Conservation (phyloP, 2,888 invertebrate species). For the Pheosia tremula region DNA sequence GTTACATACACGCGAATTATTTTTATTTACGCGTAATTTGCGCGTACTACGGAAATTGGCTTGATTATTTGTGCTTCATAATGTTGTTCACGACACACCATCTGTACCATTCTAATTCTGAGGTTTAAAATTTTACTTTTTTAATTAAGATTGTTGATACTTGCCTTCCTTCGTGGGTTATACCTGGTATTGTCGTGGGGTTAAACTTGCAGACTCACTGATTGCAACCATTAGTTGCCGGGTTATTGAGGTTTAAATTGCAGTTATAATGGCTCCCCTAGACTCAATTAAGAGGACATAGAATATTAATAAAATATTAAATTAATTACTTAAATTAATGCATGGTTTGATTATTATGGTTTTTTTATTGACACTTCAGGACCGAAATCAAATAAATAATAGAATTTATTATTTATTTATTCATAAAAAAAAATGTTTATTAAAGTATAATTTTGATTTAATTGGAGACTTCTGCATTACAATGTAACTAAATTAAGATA, state of each 20-base stretch:
- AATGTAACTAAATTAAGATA: too few species aligned
- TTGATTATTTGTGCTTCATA: too few species aligned
- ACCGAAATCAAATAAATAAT: too few species aligned
- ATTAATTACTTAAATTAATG: constrained; percentile 2
- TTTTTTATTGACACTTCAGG: not conserved
- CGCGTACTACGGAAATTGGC: too few species aligned
- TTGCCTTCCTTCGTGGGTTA: not conserved
- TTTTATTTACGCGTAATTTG: too few species aligned
- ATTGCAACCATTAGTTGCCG: constrained; percentile 27
- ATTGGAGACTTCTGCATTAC: too few species aligned
- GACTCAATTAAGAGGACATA: constrained; percentile 28
- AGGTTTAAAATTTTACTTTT: not conserved
- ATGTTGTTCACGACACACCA: too few species aligned
- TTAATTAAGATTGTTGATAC: not conserved
- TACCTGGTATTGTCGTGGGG: constrained; percentile 18
- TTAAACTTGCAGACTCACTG: constrained; percentile 35
- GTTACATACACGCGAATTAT: too few species aligned
- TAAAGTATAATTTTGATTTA: too few species aligned
- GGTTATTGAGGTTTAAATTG: constrained; percentile 19
- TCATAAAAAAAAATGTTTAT: too few species aligned
- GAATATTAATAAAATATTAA: constrained; percentile 21
- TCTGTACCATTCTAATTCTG: too few species aligned
- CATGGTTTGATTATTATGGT: not conserved
- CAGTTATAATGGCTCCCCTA: constrained; percentile 32
- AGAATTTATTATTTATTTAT: too few species aligned